phyloP scores from a whole-genome alignment of 2,797 vertebrate genomes.

The Cuniculus paca region DNA sequence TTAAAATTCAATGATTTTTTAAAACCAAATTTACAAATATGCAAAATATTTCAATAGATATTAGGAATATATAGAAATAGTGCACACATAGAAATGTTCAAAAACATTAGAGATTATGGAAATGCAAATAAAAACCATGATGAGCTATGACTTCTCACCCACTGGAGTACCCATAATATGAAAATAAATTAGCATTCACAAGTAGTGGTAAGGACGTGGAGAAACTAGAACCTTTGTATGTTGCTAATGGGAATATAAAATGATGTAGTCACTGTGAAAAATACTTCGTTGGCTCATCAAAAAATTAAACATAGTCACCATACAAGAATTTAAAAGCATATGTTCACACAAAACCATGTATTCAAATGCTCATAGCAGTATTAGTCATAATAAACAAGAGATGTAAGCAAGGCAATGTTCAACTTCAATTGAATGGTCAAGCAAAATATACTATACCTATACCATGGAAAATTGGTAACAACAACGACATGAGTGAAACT shows the following conservation, averaged over 20 bases:
- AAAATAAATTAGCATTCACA: not conserved
- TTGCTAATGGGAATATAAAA: not conserved
- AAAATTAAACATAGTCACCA: slow-evolving; percentile 1
- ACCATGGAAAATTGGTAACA: not conserved
- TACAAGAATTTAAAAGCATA: slow-evolving; percentile 45
- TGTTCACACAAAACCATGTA: not conserved
- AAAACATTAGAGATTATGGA: not conserved
- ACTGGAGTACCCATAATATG: not conserved
- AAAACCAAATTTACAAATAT: not conserved
- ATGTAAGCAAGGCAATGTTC: not conserved
- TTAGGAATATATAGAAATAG: not conserved
- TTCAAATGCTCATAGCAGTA: not conserved
- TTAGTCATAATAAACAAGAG: slow-evolving; percentile 24
- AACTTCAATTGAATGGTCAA: slow-evolving; percentile 46
- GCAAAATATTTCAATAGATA: not conserved
- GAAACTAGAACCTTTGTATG: not conserved
- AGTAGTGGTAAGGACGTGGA: not conserved
- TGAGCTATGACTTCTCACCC: not conserved
- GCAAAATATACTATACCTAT: not conserved
- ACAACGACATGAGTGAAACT: not conserved
- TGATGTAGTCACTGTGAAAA: slow-evolving; percentile 25
- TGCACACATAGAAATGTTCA: slow-evolving; percentile 33
- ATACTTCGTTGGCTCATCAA: not conserved
- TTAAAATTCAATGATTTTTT: slow-evolving; percentile 24
- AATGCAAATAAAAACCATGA: not conserved